Evolutionary conservation across 2,113 vertebrate species (phyloP).

Genomic region (Podilymbus podiceps): DNA sequence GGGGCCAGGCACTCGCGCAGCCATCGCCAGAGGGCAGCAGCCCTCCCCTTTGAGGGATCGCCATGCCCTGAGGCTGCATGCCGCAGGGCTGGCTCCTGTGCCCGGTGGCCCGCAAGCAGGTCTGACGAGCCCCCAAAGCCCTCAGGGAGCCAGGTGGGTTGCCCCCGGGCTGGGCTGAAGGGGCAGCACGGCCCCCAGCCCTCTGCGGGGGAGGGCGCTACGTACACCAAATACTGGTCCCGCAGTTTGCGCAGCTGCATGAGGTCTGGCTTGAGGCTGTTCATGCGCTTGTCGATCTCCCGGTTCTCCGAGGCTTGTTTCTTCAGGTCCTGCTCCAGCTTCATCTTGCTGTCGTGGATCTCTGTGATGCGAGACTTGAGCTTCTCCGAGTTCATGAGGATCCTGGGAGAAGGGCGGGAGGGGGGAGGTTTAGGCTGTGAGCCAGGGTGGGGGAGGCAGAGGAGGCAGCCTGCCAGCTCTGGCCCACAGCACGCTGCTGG

Average conservation of each 20-base stretch:
- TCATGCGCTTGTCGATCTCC: conserved; percentile 86
- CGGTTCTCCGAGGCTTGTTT: conserved; percentile 81
- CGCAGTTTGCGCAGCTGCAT: conserved; percentile 84
- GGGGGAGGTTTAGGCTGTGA: background rate
- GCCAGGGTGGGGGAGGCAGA: background rate
- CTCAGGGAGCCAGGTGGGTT: background rate
- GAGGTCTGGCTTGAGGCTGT: conserved; percentile 85
- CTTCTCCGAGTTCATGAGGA: conserved; percentile 81
- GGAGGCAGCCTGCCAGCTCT: conserved; percentile 13
- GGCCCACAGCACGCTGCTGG: background rate
- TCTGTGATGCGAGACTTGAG: conserved; percentile 81
- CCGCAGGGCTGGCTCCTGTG: background rate
- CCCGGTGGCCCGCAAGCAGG: background rate
- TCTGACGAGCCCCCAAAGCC: background rate
- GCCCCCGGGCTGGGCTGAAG: background rate
- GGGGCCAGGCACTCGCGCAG: background rate
- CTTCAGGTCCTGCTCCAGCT: conserved; percentile 83
- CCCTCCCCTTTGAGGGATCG: background rate
- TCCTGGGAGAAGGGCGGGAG: conserved; percentile 60
- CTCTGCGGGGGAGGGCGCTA: background rate
- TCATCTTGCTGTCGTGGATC: conserved; percentile 82
- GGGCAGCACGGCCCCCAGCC: background rate
- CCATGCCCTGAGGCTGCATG: background rate
- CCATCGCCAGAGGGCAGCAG: conserved; percentile 42
- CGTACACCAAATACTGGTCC: conserved; percentile 84